phyloP scores from a whole-genome alignment of 2,888 invertebrate species.

The Ypsolopha scabrella region DNA sequence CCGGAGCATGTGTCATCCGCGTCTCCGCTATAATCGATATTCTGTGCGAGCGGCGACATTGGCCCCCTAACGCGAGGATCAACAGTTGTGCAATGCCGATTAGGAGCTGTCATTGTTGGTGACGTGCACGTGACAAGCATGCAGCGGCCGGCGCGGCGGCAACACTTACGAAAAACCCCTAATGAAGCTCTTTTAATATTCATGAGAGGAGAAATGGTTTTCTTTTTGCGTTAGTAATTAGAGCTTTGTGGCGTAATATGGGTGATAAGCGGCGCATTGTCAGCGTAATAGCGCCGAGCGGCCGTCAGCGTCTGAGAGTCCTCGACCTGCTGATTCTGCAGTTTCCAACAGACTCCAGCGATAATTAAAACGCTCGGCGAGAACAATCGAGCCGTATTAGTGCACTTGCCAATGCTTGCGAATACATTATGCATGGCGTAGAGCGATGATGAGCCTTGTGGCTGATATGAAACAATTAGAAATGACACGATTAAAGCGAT shows the following conservation, averaged over 20 bases:
- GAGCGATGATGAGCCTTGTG: not conserved
- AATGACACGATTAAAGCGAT: slow-evolving; percentile 1
- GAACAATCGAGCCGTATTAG: slow-evolving; percentile 14
- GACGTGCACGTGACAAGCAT: slow-evolving; percentile 41
- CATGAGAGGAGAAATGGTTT: slow-evolving; percentile 48
- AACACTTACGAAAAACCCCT: slow-evolving; percentile 38
- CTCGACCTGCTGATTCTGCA: slow-evolving; percentile 10
- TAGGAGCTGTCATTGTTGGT: slow-evolving; percentile 58
- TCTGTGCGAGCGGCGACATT: slow-evolving; percentile 56
- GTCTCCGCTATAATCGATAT: slow-evolving; percentile 49
- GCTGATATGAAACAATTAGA: not conserved
- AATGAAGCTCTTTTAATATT: slow-evolving; percentile 44
- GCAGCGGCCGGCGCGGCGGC: slow-evolving; percentile 20
- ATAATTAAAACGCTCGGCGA: slow-evolving; percentile 20
- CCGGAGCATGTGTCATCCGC: slow-evolving; percentile 39
- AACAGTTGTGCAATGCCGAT: slow-evolving; percentile 56
- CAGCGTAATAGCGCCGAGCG: slow-evolving; percentile 14
- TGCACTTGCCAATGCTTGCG: slow-evolving; percentile 9
- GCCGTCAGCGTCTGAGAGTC: slow-evolving; percentile 16
- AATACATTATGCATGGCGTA: not conserved
- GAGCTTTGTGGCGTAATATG: slow-evolving; percentile 17
- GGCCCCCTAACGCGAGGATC: slow-evolving; percentile 53
- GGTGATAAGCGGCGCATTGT: slow-evolving; percentile 21
- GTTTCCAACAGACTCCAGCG: slow-evolving; percentile 13
- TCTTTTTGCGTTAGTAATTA: slow-evolving; percentile 34